Evolutionary conservation across 1,140 invertebrate species (phyloP), one percentile per base, ranked within the genome.

Genomic region (Drosophila mayri): DNA sequence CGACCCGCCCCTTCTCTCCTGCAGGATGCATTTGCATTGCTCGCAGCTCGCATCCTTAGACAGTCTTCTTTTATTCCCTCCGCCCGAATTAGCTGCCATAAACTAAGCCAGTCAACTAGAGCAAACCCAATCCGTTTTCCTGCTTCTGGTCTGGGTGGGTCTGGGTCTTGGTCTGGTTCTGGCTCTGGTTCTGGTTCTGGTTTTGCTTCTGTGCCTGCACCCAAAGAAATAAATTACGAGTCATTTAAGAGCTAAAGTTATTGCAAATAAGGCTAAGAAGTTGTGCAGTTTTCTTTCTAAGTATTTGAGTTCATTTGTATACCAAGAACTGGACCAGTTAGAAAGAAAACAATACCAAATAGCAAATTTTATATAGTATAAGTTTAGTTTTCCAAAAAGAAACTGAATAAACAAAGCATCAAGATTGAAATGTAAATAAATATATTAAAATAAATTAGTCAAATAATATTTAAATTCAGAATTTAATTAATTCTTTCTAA

Each of bases 31-130:
- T 80, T 76, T 76, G 80, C 84, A 79, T 83, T 70, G 59, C 77
- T 74, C 76, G 65, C 67, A 74, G 81, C 66, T 59, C 77, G 82
- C 83, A 87, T 83, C 76, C 76, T 87, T 76, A 79, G 84, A 84
- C 80, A 50, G 72, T 78, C 73, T 83, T 88, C 82, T 84, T 87
- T 88, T 88, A 87, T 87, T 88, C 84, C 80, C 84, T 71, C 43
- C 66, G 40, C 28, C 76, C 77, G 84, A 87, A 87, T 87, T 87
- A 87, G 84, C 85, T 84, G 63, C 22, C 84, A 87, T 88, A 88
- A 86, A 81, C 73, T 71, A 88, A 81, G 64, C 68, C 55, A 77
- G 63, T 64, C 80, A 76, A 71, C 65, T 66, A 52, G 52, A 67
- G 70, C 65, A 64, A 52, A 47, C 72, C 54, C 52, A 72, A 73